Base-by-base conservation (phyloP, 2,888 invertebrate genomes). In the Pandemis heparana region DNA sequence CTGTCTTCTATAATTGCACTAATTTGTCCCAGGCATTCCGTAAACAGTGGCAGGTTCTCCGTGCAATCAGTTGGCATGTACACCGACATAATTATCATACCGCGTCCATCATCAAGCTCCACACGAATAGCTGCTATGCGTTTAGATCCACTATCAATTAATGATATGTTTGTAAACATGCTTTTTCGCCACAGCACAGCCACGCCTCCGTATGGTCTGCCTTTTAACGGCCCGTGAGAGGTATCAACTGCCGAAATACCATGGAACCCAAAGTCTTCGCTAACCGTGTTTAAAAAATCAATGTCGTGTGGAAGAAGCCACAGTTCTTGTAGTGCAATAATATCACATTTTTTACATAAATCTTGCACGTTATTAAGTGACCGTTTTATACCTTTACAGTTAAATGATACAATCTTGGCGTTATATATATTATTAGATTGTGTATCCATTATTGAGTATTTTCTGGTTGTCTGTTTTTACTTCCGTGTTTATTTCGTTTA, bases 291-390 rank as follows among this genome's bases (percentile, higher is more conserved):
- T 46, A 69, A 32, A n/a, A 69, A 60, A 12, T 60, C 60, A 10
- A 69, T 60, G 6, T 69, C 69, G 12, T 69, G 48, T 2, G 69
- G 69, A n/a, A 69, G 1, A 9, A 69, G 48, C 69, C 61, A 69
- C 16, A 48, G 23, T 32, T 69, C 51, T 38, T 69, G 69, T 1
- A 69, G 16, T n/a, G 61, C 69, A 69, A 69, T 61, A n/a, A 69
- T 8, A 16, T 69, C 69, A n/a, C 39, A 16, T 5, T 14, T 48
- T 9, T 69, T 43, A 38, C 69, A 61, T 6, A 69, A 23, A 6
- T 69, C 61, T 6, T 60, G 43, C 5, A 69, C 38, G 38, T 61
- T 43, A 8, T 9, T 10, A 10, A 69, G 56, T 12, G 60, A 61
- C 4, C 69, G 69, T 9, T 60, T 69, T 12, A 69, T 5, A 10